phyloP scores from a whole-genome alignment of 2,113 vertebrate species.

The Tauraco erythrolophus region DNA sequence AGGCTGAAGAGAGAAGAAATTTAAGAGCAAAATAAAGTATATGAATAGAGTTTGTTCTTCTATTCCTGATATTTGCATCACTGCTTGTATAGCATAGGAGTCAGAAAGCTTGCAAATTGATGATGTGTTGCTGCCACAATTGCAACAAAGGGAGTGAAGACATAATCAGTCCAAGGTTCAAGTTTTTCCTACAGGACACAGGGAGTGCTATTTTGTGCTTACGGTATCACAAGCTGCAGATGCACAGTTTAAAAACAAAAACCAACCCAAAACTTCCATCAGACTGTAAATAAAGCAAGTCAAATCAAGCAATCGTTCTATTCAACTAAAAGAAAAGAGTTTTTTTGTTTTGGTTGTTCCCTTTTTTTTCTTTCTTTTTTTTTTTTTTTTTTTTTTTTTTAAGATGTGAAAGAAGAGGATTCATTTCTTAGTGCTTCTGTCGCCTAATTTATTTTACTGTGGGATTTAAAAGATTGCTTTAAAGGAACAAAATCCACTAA shows the following conservation, averaged over 20 bases:
- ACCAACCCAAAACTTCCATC: neutral
- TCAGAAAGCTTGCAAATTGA: neutral
- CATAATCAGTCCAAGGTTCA: neutral
- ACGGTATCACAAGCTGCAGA: neutral
- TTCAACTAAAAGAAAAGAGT: neutral
- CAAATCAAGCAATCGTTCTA: neutral
- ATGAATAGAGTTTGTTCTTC: neutral
- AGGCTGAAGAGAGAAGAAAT: neutral
- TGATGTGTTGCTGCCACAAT: neutral
- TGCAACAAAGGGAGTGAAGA: neutral
- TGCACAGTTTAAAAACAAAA: neutral
- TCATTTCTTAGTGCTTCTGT: neutral
- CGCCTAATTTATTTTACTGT: neutral
- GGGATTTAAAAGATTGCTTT: neutral
- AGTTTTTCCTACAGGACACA: neutral
- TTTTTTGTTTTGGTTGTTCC: neutral
- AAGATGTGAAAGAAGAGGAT: neutral
- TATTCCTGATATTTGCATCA: neutral
- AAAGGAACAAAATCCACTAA: neutral
- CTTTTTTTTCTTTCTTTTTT: too few relatives aligned
- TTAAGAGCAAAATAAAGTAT: neutral
- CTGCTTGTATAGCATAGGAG: accelerated
- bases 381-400: neutral
- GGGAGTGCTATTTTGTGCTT: neutral
- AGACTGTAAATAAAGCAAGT: neutral